phyloP scores from a whole-genome alignment of 1,140 invertebrate species.

The Matsumurasca onukii region DNA sequence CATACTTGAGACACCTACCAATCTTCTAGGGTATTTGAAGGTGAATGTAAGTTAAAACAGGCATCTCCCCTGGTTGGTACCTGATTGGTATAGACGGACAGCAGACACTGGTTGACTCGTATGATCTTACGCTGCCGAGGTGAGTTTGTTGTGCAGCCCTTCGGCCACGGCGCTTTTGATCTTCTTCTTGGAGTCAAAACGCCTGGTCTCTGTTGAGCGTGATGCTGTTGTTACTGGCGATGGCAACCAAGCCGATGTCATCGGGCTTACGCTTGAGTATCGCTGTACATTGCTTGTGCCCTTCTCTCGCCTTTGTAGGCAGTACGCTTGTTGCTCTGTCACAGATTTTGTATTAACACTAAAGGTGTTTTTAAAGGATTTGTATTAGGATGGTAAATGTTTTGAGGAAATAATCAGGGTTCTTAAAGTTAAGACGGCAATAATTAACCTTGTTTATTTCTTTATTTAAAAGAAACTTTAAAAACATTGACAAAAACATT shows the following conservation, averaged over 20 bases:
- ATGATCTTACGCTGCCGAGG: slow-evolving; percentile 76
- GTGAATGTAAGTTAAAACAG: no score
- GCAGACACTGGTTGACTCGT: slow-evolving; percentile 84
- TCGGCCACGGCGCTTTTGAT: slow-evolving; percentile 88
- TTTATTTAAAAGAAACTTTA: no score
- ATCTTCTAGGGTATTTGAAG: no score
- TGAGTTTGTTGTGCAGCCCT: slow-evolving; percentile 84
- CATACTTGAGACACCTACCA: no score
- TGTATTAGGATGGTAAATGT: no score
- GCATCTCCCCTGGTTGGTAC: no score
- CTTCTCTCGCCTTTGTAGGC: slow-evolving; percentile 80
- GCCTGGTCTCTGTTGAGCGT: slow-evolving; percentile 93
- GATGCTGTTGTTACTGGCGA: slow-evolving; percentile 92
- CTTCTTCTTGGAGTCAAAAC: slow-evolving; percentile 94
- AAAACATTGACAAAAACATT: no score
- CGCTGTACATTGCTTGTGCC: slow-evolving; percentile 76
- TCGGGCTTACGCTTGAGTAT: slow-evolving; percentile 76
- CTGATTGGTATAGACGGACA: slow-evolving; percentile 87
- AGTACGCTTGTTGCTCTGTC: slow-evolving; percentile 83
- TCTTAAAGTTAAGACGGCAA: no score
- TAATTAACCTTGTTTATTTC: no score
- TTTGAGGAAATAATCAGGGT: no score
- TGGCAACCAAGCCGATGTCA: slow-evolving; percentile 82
- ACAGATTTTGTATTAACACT: no score
- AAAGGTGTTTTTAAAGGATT: no score